Evolutionary conservation across 2,113 vertebrate species (phyloP).

Genomic region (Ciconia boyciana): DNA sequence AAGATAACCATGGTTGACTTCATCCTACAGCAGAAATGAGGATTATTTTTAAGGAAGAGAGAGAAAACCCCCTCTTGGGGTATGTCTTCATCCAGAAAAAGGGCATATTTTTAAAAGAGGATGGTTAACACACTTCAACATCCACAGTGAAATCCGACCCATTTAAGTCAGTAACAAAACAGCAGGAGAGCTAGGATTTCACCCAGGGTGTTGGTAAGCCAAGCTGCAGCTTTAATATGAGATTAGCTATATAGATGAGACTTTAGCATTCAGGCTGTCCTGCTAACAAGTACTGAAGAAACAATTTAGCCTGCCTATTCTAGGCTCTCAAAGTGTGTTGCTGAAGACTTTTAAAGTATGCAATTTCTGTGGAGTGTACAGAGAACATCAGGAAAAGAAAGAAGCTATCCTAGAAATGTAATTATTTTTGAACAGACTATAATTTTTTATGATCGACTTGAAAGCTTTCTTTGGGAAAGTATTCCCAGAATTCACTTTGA

Average conservation of each 20-base stretch:
- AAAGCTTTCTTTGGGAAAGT: neutral
- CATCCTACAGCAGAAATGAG: neutral
- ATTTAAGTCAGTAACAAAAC: neutral
- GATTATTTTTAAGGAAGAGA: slow-evolving; percentile 11
- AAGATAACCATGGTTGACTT: slow-evolving; percentile 24
- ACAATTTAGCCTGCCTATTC: neutral
- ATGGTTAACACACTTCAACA: neutral
- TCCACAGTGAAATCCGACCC: neutral
- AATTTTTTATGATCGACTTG: neutral
- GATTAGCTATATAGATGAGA: neutral
- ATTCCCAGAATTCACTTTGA: neutral
- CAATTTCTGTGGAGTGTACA: neutral
- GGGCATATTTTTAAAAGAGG: slow-evolving; percentile 4
- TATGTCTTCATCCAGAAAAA: slow-evolving; percentile 9
- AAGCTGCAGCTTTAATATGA: neutral
- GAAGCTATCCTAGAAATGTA: neutral
- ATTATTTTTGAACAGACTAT: neutral
- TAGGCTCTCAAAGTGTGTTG: neutral
- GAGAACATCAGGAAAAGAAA: neutral
- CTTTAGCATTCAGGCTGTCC: neutral
- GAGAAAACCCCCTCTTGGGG: neutral
- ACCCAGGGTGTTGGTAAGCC: neutral
- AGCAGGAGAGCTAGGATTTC: neutral
- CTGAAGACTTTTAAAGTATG: neutral
- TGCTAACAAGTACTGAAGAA: neutral